A percentile compares a stretch with the other conserved stretches of the same genome.
These are phyloP conservation scores for Mactra quadrangularis DNA, from an alignment of 1,140 invertebrate species.

Conservation along the genomic window DNA sequence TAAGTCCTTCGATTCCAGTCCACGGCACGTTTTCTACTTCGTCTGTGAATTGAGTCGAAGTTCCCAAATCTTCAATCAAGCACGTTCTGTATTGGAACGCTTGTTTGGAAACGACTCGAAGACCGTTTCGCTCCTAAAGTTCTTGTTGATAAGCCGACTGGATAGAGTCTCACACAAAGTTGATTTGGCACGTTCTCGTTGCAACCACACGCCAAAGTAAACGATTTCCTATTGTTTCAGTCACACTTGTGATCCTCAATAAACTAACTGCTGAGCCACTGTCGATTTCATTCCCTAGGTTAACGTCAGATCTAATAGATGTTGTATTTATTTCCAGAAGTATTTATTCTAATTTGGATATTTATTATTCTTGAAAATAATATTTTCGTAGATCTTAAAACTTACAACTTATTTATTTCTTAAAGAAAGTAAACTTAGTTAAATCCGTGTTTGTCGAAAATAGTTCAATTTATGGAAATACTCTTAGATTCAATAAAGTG, in stretches of 20 bases:
- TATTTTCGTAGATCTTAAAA: too few species aligned
- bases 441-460: too few species aligned
- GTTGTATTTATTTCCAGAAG: not conserved
- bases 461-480: too few species aligned
- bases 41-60: slow-evolving; percentile 51
- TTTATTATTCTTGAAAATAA: not conserved
- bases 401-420: too few species aligned
- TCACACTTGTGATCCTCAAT: slow-evolving; percentile 39
- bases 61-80: slow-evolving; percentile 48
- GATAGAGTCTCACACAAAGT: slow-evolving; percentile 1
- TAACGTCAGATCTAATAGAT: not conserved
- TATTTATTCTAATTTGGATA: not conserved
- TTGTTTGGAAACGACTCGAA: slow-evolving; percentile 46
- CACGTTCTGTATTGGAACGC: slow-evolving; percentile 42
- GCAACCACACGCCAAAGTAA: slow-evolving; percentile 53
- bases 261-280: slow-evolving; percentile 19
- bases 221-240: slow-evolving; percentile 44
- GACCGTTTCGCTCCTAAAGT: slow-evolving; percentile 33
- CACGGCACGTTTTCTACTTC: slow-evolving; percentile 37
- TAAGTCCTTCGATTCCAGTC: slow-evolving; percentile 48
- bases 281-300: slow-evolving; percentile 7
- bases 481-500: too few species aligned
- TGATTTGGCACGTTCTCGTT: slow-evolving; percentile 52
- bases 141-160: slow-evolving; percentile 23
- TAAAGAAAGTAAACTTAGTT: too few species aligned